Percentiles rank a stretch among this genome's conserved stretches.
Evolutionary conservation across 2,888 invertebrate genomes (phyloP).

Genomic region (Ophion slaviceki): DNA sequence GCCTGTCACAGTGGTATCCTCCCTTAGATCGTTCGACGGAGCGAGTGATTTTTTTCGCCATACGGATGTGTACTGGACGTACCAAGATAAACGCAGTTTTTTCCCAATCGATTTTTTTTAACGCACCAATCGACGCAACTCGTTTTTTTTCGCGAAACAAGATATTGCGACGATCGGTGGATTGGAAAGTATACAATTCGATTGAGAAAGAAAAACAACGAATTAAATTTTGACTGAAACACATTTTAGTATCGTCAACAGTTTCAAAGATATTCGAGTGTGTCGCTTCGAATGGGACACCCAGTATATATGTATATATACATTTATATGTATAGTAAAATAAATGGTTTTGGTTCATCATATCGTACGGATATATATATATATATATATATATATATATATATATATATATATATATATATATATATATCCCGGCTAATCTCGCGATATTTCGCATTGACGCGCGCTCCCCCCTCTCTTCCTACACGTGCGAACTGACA

Average conservation of each 20-base stretch:
- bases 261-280: background rate
- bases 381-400: background rate
- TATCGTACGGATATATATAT: slow-evolving; percentile 20
- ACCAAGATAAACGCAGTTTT: too few species aligned
- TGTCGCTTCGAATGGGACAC: background rate
- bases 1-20: too few species aligned
- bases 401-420: slow-evolving; percentile 7
- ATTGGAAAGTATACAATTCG: background rate
- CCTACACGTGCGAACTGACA: slow-evolving; percentile 11
- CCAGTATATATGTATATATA: background rate
- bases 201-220: background rate
- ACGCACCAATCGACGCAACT: too few species aligned
- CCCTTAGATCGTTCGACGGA: too few species aligned
- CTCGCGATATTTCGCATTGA: background rate
- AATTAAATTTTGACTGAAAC: background rate
- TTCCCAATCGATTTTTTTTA: too few species aligned
- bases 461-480: background rate
- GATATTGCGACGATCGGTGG: background rate
- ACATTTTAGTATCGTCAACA: too few species aligned
- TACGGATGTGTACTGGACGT: too few species aligned
- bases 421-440: background rate
- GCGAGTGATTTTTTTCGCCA: too few species aligned
- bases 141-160: too few species aligned
- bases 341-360: slow-evolving; percentile 38
- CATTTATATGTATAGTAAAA: slow-evolving; percentile 9